Percentiles rank a stretch among this genome's conserved stretches.
Conservation (phyloP, 2,888 invertebrate genomes). For the Chaitophorus viminalis region DNA sequence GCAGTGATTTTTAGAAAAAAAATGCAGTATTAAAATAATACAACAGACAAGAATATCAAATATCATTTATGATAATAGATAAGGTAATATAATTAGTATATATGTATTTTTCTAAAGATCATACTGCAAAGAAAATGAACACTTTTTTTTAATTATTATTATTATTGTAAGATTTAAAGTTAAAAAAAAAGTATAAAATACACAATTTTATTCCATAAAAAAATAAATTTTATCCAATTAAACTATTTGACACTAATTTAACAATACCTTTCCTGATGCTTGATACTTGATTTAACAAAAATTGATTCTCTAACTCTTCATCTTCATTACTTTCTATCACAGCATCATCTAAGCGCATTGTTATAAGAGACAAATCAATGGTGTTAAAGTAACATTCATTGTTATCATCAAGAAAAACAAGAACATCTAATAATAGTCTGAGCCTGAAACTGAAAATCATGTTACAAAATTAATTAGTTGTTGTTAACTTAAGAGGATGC, state of each 20-base stretch:
- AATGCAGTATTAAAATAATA: too few relatives aligned
- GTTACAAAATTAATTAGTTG: background rate
- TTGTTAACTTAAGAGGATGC: background rate
- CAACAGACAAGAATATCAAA: too few relatives aligned
- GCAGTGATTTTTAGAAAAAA: too few relatives aligned
- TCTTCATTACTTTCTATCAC: constrained; percentile 35
- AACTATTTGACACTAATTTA: constrained; percentile 40
- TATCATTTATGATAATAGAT: too few relatives aligned
- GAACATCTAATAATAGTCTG: constrained; percentile 40
- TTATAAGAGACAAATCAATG: constrained; percentile 12
- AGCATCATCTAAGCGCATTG: constrained; percentile 40
- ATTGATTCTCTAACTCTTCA: background rate
- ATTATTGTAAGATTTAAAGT: too few relatives aligned
- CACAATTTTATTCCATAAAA: background rate
- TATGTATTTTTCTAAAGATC: too few relatives aligned
- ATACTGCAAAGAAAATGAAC: too few relatives aligned
- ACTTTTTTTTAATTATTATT: too few relatives aligned
- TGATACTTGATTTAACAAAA: constrained; percentile 9
- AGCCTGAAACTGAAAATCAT: constrained; percentile 49
- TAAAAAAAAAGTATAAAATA: background rate
- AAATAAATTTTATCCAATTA: constrained; percentile 10
- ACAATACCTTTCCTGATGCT: constrained; percentile 31
- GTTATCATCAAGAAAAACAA: background rate
- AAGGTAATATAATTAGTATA: too few relatives aligned
- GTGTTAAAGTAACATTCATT: constrained; percentile 44